A percentile compares a stretch with the other conserved stretches of the same genome.
Conservation (phyloP, 1,140 invertebrate genomes). For the Scylla paramamosain region DNA sequence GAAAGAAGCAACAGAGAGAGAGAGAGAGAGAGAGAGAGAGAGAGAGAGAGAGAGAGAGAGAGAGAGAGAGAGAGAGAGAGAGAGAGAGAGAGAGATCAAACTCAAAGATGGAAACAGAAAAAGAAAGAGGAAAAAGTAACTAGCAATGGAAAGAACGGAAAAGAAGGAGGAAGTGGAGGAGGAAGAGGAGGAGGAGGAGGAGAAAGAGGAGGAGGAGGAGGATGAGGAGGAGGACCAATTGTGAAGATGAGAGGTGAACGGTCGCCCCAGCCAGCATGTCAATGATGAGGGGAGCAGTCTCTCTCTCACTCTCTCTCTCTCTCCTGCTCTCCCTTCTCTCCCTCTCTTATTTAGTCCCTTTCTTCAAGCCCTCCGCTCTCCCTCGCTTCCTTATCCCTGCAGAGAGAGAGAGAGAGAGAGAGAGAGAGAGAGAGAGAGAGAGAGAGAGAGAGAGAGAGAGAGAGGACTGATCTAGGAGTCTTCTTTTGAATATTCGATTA, state of each 20-base stretch:
- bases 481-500: neutral
- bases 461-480: neutral
- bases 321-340: neutral
- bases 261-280: neutral
- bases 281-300: neutral
- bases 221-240: neutral
- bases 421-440: neutral
- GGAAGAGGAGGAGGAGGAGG: neutral
- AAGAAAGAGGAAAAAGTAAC: no score
- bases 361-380: no score
- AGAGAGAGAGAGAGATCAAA: neutral
- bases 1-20: neutral
- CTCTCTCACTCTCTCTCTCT: neutral
- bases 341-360: no score
- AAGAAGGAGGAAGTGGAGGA: neutral
- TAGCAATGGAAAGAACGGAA: no score
- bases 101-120: no score
- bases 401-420: neutral
- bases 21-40: neutral
- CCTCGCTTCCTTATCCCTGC: no score
- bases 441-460: neutral
- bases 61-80: neutral
- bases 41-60: neutral
- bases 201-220: neutral
- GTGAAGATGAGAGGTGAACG: constrained; percentile 18